Base-by-base conservation (phyloP, 1,140 invertebrate species). In the Euura lappo region DNA sequence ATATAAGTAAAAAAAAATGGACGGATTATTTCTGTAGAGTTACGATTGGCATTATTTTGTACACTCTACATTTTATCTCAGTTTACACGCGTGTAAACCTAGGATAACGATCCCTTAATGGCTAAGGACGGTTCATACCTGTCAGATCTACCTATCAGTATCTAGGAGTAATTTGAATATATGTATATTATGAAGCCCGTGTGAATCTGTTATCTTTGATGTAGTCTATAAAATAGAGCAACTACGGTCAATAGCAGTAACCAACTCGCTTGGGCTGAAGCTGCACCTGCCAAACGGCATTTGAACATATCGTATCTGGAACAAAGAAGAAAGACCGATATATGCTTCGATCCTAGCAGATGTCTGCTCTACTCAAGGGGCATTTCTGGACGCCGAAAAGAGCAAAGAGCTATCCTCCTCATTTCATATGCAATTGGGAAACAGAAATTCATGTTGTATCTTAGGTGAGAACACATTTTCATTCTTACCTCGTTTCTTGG, bases 221-320 rank as follows among this genome's bases (percentile, higher is more conserved):
- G 70, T 70, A 75, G 70, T 3, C 74, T 74, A 68, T 79, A 81
- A 68, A 81, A 80, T 42, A 80, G 65, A 60, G 77, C 73, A 71
- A 85, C 66, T 6, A 83, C 60, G 3, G 85, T 69, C n/a, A 90
- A 42, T 79, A 85, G 75, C 84, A 82, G 81, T 42, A 83, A 65
- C 79, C 78, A 84, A 73, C 89, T 90, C 72, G 88, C 86, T 84
- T 91, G 86, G 44, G 91, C 85, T 5, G 89, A 89, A 1, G 91
- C 85, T 4, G 95, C 95, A 28, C 93, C 95, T 6, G 97, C 97
- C 74, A 98, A 88, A 44, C 97, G 91, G 84, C 97, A 99, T 80
- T 95, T 96, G 81, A 95, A 95, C 93, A 96, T 95, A 82, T 96
- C 94, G 77, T 93, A 96, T 78, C 91, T 92, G 83, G 69, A 86